These are phyloP conservation scores for Agrotis puta DNA, from an alignment of 2,888 invertebrate genomes.

Conservation along the genomic window DNA sequence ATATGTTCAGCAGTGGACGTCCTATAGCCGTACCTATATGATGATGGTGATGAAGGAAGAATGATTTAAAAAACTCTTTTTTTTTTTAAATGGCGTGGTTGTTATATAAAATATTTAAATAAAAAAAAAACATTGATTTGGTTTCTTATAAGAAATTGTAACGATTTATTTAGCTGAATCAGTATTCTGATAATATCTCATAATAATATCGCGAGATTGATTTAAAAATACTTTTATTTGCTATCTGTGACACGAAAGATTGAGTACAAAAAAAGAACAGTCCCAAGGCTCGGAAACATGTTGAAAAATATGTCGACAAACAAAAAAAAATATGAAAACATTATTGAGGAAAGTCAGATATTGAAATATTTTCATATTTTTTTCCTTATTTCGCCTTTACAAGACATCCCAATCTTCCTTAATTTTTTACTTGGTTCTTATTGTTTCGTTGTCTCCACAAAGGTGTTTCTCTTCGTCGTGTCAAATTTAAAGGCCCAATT, in stretches of 20 bases:
- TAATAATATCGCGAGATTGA: not conserved
- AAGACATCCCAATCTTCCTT: slow-evolving; percentile 34
- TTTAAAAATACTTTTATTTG: not conserved
- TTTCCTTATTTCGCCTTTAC: slow-evolving; percentile 21
- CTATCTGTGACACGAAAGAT: not conserved
- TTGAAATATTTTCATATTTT: slow-evolving; percentile 18
- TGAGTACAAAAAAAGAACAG: not conserved
- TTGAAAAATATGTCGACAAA: slow-evolving; percentile 12
- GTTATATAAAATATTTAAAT: no score
- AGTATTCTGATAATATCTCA: not conserved
- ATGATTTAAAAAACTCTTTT: no score
- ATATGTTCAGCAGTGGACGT: no score
- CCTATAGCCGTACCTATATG: no score
- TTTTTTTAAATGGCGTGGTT: no score
- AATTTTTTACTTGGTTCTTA: slow-evolving; percentile 48
- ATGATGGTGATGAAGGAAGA: no score
- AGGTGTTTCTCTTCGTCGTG: slow-evolving; percentile 42
- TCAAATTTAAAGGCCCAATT: slow-evolving; percentile 41
- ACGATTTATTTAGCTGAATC: not conserved
- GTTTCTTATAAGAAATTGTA: not conserved
- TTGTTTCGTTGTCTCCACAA: slow-evolving; percentile 49
- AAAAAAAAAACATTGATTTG: not conserved
- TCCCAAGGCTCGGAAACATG: slow-evolving; percentile 3
- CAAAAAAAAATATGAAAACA: slow-evolving; percentile 38
- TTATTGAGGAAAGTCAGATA: slow-evolving; percentile 13